Evolutionary conservation across 2,797 vertebrate genomes (phyloP).

Genomic region (Amblyopsis hoosieri): DNA sequence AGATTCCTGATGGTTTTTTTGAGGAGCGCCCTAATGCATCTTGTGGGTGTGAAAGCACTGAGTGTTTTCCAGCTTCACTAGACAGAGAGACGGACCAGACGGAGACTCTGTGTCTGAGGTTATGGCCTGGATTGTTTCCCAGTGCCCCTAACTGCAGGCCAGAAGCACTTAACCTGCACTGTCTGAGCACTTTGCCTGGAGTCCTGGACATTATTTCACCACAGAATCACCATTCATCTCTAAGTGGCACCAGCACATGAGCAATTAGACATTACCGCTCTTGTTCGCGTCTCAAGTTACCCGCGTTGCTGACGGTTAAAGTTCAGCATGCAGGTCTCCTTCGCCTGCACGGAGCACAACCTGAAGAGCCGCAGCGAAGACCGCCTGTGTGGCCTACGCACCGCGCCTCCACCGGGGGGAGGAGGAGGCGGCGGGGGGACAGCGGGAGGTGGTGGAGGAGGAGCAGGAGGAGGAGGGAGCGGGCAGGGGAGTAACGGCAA

Average conservation of each 20-base stretch:
- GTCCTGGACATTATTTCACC: conserved; percentile 38
- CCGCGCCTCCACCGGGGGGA: conserved; percentile 74
- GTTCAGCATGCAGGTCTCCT: conserved; percentile 82
- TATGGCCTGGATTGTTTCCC: conserved; percentile 70
- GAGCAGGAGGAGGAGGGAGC: conserved; percentile 49
- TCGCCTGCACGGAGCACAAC: conserved; percentile 85
- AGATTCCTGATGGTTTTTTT: conserved; percentile 52
- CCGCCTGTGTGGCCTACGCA: conserved; percentile 80
- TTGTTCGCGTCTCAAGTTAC: conserved; percentile 7
- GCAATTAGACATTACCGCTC: conserved; percentile 31
- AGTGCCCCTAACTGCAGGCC: conserved; percentile 54
- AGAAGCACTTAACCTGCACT: conserved; percentile 62
- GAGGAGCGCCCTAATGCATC: conserved; percentile 63
- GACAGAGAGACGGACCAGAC: conserved; percentile 66
- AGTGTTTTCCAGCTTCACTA: conserved; percentile 60
- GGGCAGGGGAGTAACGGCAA: conserved; percentile 78
- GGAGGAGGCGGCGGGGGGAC: conserved; percentile 44
- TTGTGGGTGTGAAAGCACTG: conserved; percentile 53
- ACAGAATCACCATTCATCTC: conserved; percentile 26
- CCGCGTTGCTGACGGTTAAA: conserved; percentile 30
- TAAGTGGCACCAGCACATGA: conserved; percentile 37
- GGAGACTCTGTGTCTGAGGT: conserved; percentile 70
- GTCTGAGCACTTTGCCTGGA: conserved; percentile 55
- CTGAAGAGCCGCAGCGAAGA: conserved; percentile 84
- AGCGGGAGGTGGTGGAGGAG: conserved; percentile 29